Evolutionary conservation across 30 jellyfish, hydroid and myxozoan species (phyloP), one percentile per base, ranked within the genome.

Genomic region (Aurelia sp.): DNA sequence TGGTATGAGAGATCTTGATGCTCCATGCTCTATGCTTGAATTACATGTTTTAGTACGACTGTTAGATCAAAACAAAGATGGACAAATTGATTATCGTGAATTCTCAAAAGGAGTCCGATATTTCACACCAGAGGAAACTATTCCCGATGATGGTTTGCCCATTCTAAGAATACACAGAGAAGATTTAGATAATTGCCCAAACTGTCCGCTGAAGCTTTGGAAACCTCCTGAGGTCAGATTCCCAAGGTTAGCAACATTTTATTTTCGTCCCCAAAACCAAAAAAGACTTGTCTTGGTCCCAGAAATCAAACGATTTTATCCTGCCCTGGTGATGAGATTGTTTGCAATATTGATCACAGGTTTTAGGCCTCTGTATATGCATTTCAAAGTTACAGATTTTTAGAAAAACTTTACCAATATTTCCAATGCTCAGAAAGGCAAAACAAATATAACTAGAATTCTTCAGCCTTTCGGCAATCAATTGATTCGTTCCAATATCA

Each of bases 61-160:
- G 48, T 70, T 90, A 15, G 97, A 90, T 52, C 63, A 51, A 50
- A 70, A 90, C 73, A 69, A 67, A 4, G 80, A 90, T 82, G 91
- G 84, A 9, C 57, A 22, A n/a, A 35, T 90, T 1, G 97, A 90
- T 21, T 90, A 90, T 48, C 84, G 35, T 74, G 97, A 90, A 67
- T 90, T 90, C 50, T 50, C 97, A 72, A 78, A 90, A 53, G 97
- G 97, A 24, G 91, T 90, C 21, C 73, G 95, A 59, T 90, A 90
- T 83, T 65, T 44, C 38, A 76, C 66, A 33, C 97, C 94, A 20
- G 94, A 63, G 59, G 88, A 83, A 35, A 60, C 81, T n/a, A 72
- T 72, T 24, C 82, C 87, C 0, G 97, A 90, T 57, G 97, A 90
- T 82, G 97, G 97, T 15, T 74, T 83, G 16, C 97, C 97, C 67